Percentiles rank a stretch among this genome's conserved stretches.
Evolutionary conservation across 2,888 invertebrate species (phyloP).

Genomic region (Neoitamus cyanurus): DNA sequence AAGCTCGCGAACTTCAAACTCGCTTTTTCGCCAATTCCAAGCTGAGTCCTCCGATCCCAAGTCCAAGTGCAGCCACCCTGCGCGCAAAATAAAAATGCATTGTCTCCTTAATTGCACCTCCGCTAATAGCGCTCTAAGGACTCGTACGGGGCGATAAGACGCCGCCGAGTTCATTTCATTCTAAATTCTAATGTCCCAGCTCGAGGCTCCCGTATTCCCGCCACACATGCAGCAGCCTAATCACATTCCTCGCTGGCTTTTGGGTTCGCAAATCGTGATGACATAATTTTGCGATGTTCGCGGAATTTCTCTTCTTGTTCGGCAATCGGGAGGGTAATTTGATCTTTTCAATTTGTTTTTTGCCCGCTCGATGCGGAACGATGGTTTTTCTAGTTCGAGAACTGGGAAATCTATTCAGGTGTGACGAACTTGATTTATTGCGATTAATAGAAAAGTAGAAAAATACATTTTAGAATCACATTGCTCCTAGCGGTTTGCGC

Average conservation of each 20-base stretch:
- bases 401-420: too few relatives aligned
- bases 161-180: not conserved
- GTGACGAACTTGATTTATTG: not conserved
- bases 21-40: not conserved
- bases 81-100: not conserved
- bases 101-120: not conserved
- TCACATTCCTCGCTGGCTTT: not conserved
- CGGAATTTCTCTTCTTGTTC: not conserved
- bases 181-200: not conserved
- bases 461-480: too few relatives aligned
- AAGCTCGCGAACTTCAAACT: not conserved
- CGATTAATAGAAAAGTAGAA: not conserved
- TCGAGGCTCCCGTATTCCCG: not conserved
- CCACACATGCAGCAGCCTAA: not conserved
- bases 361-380: not conserved
- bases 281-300: not conserved
- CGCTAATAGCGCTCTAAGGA: not conserved
- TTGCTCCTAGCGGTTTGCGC: too few relatives aligned
- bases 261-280: not conserved
- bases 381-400: not conserved
- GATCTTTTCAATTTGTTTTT: not conserved
- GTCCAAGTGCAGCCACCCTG: not conserved
- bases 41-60: not conserved
- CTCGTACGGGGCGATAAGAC: not conserved
- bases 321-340: not conserved